Conservation (phyloP, 1,140 invertebrate genomes). For the Philaenus spumarius region DNA sequence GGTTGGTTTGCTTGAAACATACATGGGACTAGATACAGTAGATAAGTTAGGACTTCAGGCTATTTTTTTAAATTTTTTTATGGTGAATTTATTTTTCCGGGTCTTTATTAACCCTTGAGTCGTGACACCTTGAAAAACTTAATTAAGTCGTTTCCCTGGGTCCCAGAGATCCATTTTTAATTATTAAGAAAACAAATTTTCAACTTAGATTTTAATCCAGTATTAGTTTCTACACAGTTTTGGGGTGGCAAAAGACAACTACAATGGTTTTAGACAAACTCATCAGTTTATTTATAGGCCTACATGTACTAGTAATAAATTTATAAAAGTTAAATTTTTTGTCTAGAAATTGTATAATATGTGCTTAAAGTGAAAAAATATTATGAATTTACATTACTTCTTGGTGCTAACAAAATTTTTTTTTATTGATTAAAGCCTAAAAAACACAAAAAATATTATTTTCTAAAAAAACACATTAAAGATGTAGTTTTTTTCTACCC, state of each 20-base stretch:
- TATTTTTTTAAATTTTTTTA: too few species aligned
- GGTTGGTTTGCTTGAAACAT: too few species aligned
- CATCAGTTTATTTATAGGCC: slow-evolving; percentile 3
- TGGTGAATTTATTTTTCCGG: too few species aligned
- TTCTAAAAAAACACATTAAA: background rate
- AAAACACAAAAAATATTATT: slow-evolving; percentile 4
- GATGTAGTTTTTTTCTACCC: slow-evolving; percentile 1
- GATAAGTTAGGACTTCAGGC: too few species aligned
- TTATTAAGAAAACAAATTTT: background rate
- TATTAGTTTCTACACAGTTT: background rate
- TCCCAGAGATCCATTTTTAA: slow-evolving; percentile 11
- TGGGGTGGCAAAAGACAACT: slow-evolving; percentile 3
- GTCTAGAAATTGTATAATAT: background rate
- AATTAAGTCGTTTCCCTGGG: background rate
- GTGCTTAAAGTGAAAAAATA: background rate
- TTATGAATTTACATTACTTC: too few species aligned
- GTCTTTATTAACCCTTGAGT: too few species aligned
- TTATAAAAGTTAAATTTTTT: slow-evolving; percentile 7
- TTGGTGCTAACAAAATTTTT: background rate
- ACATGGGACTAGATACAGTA: too few species aligned
- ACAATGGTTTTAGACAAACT: background rate
- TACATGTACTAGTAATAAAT: slow-evolving; percentile 3
- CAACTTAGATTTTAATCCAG: background rate
- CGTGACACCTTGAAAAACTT: slow-evolving; percentile 4
- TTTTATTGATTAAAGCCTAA: too few species aligned